Evolutionary conservation across 2,888 invertebrate species (phyloP), one percentile per base, ranked within the genome.

Genomic region (Acanthosepion lycidas): DNA sequence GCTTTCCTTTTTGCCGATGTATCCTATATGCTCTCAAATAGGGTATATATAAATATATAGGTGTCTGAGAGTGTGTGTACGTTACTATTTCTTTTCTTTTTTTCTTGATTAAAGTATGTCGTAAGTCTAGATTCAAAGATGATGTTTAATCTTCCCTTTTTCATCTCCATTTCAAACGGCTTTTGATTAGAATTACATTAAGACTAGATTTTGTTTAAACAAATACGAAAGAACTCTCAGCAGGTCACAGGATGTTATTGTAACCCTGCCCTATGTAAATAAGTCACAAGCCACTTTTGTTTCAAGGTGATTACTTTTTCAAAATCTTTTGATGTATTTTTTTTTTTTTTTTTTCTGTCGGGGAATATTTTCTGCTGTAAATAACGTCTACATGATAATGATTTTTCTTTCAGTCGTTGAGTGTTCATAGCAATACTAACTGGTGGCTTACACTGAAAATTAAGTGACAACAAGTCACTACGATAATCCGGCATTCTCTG

Each of bases 181-280:
- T 78, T 78, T 78, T 78, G n/a, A 78, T 59, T 59, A 59, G 59
- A 59, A 23, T 59, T 59, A 59, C 59, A 59, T 59, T 59, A 59
- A 28, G 78, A 78, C n/a, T 28, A 12, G 28, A 78, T 78, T 78
- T 78, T 78, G n/a, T 78, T 78, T 78, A 78, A 78, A 78, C n/a
- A 78, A 78, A 78, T 78, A 59, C 23, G 59, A 23, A 59, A 59
- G 59, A 59, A 23, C 59, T 59, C 59, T 59, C 78, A n/a, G 78
- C 78, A n/a, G 78, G 78, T 78, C n/a, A 78, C 78, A 78, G 78
- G 78, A 78, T 78, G 78, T 78, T 78, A 78, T 78, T 78, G 78
- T 78, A 78, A 78, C 78, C 78, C n/a, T n/a, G 78, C n/a, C 12
- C n/a, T 78, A 78, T n/a, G n/a, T 28, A 78, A 78, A n/a, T n/a